Percentiles rank a stretch among this genome's conserved stretches.
Evolutionary conservation across 1,140 invertebrate genomes (phyloP).

Genomic region (Popillia japonica): DNA sequence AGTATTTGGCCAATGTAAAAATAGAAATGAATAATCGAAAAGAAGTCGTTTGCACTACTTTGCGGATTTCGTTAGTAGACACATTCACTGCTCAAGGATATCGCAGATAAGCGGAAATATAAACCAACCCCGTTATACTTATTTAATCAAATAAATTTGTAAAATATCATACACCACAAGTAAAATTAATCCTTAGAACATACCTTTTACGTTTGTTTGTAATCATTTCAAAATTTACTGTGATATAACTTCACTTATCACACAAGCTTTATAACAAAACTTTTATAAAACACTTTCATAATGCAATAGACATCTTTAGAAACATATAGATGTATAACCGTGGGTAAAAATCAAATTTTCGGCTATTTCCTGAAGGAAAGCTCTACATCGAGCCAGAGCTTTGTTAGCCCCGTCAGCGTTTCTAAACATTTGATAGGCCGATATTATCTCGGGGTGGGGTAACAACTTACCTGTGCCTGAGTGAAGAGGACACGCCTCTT

Average conservation of each 20-base stretch:
- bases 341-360: slow-evolving; percentile 29
- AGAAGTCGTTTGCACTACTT: no score
- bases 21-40: no score
- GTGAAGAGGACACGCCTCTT: slow-evolving; percentile 98
- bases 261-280: background rate
- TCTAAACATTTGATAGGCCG: slow-evolving; percentile 37
- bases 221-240: no score
- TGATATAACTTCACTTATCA: no score
- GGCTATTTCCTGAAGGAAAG: slow-evolving; percentile 30
- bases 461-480: slow-evolving; percentile 83
- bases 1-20: no score
- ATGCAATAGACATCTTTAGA: background rate
- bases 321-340: slow-evolving; percentile 1
- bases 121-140: background rate
- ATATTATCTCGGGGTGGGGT: background rate
- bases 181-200: background rate
- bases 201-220: background rate
- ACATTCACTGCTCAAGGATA: no score
- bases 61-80: no score
- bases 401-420: slow-evolving; percentile 21
- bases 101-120: no score
- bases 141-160: no score
- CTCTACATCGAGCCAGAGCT: background rate
- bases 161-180: background rate
- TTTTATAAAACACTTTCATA: slow-evolving; percentile 4